Evolutionary conservation across 2,113 vertebrate species (phyloP), one percentile per base, ranked within the genome.

Genomic region (Callithrix jacchus): DNA sequence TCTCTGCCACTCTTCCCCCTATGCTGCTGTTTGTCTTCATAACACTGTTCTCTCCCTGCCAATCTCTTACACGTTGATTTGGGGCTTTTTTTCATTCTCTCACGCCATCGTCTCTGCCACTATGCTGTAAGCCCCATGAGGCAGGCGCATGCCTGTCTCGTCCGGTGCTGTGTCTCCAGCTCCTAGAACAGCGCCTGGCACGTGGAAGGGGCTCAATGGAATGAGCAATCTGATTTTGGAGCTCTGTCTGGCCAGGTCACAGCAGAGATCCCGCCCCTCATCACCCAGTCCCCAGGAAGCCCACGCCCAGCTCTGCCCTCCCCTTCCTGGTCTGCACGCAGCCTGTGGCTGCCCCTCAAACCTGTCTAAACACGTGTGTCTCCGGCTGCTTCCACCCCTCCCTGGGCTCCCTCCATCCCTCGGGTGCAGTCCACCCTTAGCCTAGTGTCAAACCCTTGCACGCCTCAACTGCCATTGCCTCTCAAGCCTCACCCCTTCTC

Each of bases 111-210:
- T 70, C 21, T 70, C n/a, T 32, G 47, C 32, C 42, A 25, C 23
- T 30, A 8, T 5, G 18, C 49, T 17, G 5, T n/a, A 2, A 27
- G 70, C 12, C 27, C 35, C 8, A 0, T 4, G 35, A 88, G 42
- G 66, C 71, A 42, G 27, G 86, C 25, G 66, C 8, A 9, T 3
- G 68, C 32, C 20, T 61, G 3, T 49, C 70, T 73, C 4, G 37
- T 21, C 35, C 2, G 1, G 27, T 3, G 64, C 35, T 8, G 27
- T 18, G 56, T 64, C 42, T 49, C 37, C 27, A 20, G 87, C 45
- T 58, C 30, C n/a, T 68, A 14, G 79, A n/a, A 25, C 20, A 1
- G 35, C 2, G 47, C 25, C 58, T 0, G 1, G 79, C 30, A 40
- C 0, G 1, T 0, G 21, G 54, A 37, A 81, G 54, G 49, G 13